Percentiles rank a stretch among this genome's conserved stretches.
Evolutionary conservation across 2,113 vertebrate species (phyloP).

Genomic region (Toxostoma redivivum): DNA sequence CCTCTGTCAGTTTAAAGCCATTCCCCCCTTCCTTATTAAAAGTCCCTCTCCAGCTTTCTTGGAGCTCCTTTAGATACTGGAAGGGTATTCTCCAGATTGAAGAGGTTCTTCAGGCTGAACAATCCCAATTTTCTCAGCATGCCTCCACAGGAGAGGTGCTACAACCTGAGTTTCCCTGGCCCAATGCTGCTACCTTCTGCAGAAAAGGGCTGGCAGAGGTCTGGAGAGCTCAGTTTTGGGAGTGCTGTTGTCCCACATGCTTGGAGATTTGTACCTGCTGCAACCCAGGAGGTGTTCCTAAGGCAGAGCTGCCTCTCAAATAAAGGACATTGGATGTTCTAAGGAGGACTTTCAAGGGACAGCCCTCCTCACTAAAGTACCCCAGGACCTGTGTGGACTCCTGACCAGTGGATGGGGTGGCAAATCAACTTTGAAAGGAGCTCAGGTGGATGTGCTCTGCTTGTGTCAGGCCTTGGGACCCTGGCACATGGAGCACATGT

Average conservation of each 20-base stretch:
- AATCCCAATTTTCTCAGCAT: background rate
- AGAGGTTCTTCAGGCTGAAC: background rate
- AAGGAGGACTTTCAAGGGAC: background rate
- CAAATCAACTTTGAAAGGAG: background rate
- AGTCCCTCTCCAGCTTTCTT: background rate
- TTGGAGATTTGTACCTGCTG: background rate
- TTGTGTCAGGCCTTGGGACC: accelerated
- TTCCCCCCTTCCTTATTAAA: background rate
- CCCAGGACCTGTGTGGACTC: background rate
- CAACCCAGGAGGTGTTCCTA: accelerated
- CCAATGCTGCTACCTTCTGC: background rate
- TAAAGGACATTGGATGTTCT: background rate
- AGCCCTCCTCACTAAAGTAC: background rate
- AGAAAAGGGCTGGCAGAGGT: background rate
- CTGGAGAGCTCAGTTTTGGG: background rate
- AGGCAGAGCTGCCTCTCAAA: background rate
- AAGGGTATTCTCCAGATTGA: background rate
- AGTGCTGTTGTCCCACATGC: background rate
- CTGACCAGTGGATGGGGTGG: background rate
- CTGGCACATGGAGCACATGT: accelerated
- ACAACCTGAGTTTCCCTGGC: background rate
- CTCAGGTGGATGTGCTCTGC: accelerated
- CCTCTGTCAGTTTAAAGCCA: background rate
- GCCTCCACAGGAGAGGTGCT: background rate
- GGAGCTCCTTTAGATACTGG: background rate